Percentiles rank a stretch among this genome's conserved stretches.
These are phyloP conservation scores for Coracias cyanogaster DNA, from an alignment of 2,797 vertebrate species.

Conservation along the genomic window DNA sequence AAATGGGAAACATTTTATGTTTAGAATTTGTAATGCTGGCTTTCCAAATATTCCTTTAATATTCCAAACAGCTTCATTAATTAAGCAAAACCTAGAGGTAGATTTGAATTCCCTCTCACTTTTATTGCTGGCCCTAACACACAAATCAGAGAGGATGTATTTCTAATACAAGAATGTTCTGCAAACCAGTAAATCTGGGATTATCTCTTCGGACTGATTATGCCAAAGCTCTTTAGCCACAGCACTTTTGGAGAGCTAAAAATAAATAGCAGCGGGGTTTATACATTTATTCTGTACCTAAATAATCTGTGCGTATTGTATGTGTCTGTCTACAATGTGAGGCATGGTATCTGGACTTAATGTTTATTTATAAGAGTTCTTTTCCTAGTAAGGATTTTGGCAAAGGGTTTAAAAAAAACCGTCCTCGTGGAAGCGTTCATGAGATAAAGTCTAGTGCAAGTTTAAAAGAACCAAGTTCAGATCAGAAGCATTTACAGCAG, in stretches of 20 bases:
- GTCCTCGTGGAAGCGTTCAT: rapidly evolving
- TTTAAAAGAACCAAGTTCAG: background rate
- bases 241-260: conserved; percentile 72
- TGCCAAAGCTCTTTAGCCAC: conserved; percentile 79
- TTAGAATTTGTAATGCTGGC: background rate
- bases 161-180: conserved; percentile 77
- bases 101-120: conserved; percentile 20
- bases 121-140: conserved; percentile 55
- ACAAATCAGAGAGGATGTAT: conserved; percentile 64
- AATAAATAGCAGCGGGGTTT: conserved; percentile 46
- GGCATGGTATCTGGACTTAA: conserved; percentile 1
- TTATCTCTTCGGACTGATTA: conserved; percentile 78
- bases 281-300: conserved; percentile 41
- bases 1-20: background rate
- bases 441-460: background rate
- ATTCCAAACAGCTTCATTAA: conserved; percentile 22
- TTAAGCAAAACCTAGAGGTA: conserved; percentile 26
- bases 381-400: conserved; percentile 49
- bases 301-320: conserved; percentile 17
- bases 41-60: conserved; percentile 35
- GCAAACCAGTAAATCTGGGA: conserved; percentile 78
- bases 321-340: background rate
- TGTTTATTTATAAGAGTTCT: conserved; percentile 53
- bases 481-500: background rate
- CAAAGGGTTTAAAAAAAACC: conserved; percentile 2